Evolutionary conservation across 2,888 invertebrate species (phyloP).

Genomic region (Cosmorhoe ocellata): DNA sequence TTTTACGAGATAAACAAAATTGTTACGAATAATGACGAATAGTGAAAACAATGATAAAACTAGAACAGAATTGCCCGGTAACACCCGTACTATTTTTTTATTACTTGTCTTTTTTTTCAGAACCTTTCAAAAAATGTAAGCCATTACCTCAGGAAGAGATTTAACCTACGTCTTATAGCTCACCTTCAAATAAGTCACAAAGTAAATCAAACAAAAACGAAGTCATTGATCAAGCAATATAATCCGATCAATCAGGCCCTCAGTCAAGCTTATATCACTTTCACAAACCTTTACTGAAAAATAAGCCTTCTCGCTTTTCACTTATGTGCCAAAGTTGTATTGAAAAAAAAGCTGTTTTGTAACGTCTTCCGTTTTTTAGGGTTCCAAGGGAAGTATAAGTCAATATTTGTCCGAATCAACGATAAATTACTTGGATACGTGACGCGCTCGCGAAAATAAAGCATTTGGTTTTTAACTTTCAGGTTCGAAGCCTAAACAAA

Average conservation of each 20-base stretch:
- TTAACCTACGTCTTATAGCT: not conserved
- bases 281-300: not conserved
- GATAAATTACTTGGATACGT: constrained; percentile 30
- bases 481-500: constrained; percentile 1
- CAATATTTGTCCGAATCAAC: constrained; percentile 39
- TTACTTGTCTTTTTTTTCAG: too few relatives aligned
- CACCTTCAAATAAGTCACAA: constrained; percentile 1
- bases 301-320: not conserved
- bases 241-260: constrained; percentile 23
- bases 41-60: too few relatives aligned
- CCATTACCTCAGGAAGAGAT: too few relatives aligned
- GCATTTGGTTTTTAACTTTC: constrained; percentile 10
- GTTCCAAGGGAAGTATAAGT: constrained; percentile 30
- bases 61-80: too few relatives aligned
- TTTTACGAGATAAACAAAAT: too few relatives aligned
- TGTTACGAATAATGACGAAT: too few relatives aligned
- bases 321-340: too few relatives aligned
- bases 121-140: too few relatives aligned
- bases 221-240: constrained; percentile 13
- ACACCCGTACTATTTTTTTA: too few relatives aligned
- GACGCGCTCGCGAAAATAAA: constrained; percentile 21
- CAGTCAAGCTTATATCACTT: not conserved
- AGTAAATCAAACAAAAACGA: constrained; percentile 5
- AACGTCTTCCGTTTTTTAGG: too few relatives aligned
- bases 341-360: too few relatives aligned